These are phyloP conservation scores for Psittacus erithacus DNA, from an alignment of 2,113 vertebrate species.

Conservation along the genomic window DNA sequence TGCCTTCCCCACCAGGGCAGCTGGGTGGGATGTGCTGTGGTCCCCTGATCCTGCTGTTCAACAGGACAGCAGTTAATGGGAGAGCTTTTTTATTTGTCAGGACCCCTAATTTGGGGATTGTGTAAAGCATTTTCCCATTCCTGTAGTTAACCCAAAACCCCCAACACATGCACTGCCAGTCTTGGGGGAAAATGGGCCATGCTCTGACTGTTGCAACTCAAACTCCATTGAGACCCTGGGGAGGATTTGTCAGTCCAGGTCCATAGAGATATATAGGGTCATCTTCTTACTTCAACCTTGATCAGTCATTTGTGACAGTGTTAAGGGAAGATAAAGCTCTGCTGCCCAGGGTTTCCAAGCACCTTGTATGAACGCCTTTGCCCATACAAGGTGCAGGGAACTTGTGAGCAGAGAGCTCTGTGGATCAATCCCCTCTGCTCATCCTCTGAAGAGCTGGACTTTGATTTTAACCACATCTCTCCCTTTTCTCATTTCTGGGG, in stretches of 20 bases:
- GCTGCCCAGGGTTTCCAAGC: neutral
- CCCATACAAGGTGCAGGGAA: rapidly evolving
- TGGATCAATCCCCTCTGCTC: rapidly evolving
- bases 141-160: neutral
- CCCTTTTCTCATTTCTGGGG: neutral
- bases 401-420: neutral
- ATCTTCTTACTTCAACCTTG: neutral
- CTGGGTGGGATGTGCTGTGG: rapidly evolving
- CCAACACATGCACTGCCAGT: neutral
- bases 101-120: neutral
- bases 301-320: neutral
- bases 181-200: neutral
- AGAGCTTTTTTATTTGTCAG: neutral
- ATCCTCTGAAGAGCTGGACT: neutral
- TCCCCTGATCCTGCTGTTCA: neutral
- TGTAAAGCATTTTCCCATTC: neutral
- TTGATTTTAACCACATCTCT: neutral
- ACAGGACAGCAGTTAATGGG: neutral
- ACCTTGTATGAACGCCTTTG: rapidly evolving
- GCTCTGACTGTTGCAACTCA: neutral
- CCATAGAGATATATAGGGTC: neutral
- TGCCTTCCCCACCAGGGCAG: neutral
- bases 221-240: neutral
- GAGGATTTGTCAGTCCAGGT: neutral
- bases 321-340: neutral